phyloP scores from a whole-genome alignment of 2,888 invertebrate species.

The Stenotaenia linearis region DNA sequence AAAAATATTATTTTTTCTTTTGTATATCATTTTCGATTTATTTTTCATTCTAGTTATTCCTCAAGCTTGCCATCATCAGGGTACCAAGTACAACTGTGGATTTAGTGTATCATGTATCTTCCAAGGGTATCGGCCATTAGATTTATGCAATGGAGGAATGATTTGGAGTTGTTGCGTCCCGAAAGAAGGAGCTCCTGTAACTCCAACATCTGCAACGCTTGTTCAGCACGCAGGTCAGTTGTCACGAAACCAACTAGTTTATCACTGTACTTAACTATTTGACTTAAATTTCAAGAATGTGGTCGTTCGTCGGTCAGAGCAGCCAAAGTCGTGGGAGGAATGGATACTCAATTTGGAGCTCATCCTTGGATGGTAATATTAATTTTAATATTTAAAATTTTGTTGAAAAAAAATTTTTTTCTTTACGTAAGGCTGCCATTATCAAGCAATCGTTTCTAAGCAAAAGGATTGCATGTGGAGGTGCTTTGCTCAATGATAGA shows the following conservation, averaged over 20 bases:
- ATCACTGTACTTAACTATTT: background rate
- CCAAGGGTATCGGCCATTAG: conserved; percentile 78
- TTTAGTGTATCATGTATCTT: conserved; percentile 85
- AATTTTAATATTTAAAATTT: background rate
- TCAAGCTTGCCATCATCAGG: conserved; percentile 63
- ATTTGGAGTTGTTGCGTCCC: conserved; percentile 88
- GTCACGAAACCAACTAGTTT: background rate
- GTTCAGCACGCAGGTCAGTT: conserved; percentile 17
- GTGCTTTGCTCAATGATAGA: conserved; percentile 78
- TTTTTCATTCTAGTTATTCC: conserved; percentile 46
- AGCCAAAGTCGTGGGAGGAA: conserved; percentile 86
- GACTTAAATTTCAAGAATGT: conserved; percentile 64
- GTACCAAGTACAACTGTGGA: conserved; percentile 80
- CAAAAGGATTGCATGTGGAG: conserved; percentile 85
- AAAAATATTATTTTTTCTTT: background rate
- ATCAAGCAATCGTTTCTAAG: conserved; percentile 85
- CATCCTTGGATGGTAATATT: conserved; percentile 77
- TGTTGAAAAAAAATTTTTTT: background rate
- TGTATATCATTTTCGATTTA: background rate
- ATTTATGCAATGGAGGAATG: conserved; percentile 86
- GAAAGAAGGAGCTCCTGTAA: conserved; percentile 55
- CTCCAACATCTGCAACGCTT: conserved; percentile 30
- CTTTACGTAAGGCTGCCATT: conserved; percentile 62
- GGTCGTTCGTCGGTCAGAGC: conserved; percentile 80
- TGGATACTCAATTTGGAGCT: conserved; percentile 80